Evolutionary conservation across 2,113 vertebrate genomes (phyloP), one percentile per base, ranked within the genome.

Genomic region (Perccottus glenii): DNA sequence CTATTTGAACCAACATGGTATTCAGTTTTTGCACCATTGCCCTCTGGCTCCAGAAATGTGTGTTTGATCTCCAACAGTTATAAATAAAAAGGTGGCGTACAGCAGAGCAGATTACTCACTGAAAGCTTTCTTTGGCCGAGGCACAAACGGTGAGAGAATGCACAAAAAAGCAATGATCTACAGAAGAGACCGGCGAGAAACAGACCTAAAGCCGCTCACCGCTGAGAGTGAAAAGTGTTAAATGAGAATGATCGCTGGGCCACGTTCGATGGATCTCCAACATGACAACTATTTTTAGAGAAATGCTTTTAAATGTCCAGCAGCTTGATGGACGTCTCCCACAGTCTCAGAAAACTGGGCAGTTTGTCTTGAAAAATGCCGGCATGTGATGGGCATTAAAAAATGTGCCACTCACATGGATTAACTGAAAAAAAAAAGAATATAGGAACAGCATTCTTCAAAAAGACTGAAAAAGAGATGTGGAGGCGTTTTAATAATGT

Each of bases 241-340:
- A 80, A 77, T 70, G 78, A 85, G 83, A 86, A 58, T 52, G 66
- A 86, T 86, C 69, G 71, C 63, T 33, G 11, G 9, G 56, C 62
- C 69, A 44, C 52, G 77, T 77, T 60, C 83, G 67, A 64, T 32
- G 59, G 56, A 81, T 81, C 65, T 75, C 12, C 11, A 38, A 44
- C 61, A 64, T 55, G 44, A 33, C 49, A 57, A 58, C 82, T 85
- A 84, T 78, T 87, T 89, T 87, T 85, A 78, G 71, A 84, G 48
- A 75, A 67, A 67, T 55, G 72, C 68, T 86, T 80, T 66, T 63
- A 65, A 81, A 79, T 79, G 87, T 86, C 83, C 38, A 53, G 32
- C 45, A 47, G 73, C 59, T 57, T 81, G 85, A 87, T 82, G 80
- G 75, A 80, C 80, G 73, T 85, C 75, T 78, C 63, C 55, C 9